Base-by-base conservation (phyloP, 2,797 vertebrate genomes). In the Platyrinchus mystaceus region DNA sequence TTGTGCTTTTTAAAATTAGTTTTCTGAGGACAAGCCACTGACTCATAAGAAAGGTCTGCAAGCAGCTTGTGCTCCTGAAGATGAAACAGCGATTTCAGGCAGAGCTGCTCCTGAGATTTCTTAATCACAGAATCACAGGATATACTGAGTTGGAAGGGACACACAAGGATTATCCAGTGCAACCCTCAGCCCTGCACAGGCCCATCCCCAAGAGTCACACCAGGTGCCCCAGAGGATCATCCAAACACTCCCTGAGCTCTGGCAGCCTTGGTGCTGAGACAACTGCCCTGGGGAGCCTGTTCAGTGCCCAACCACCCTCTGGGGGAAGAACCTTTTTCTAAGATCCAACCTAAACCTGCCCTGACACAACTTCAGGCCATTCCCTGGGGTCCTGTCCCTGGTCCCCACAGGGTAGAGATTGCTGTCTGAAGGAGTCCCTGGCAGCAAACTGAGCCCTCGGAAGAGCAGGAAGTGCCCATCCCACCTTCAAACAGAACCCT, bases 401-500 rank as follows among this genome's bases (percentile, higher is more conserved):
- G 39, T 32, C 28, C 39, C 39, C 55, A 56, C 14, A 56, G 53
- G 14, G 26, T 6, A 60, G 10, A 37, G 24, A 26, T 4, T 20
- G 30, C 13, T 10, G 19, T 5, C 60, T 41, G 37, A 28, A 39
- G 37, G 37, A 62, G 20, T 55, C 49, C 50, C 70, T 3, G 50
- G 46, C 60, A 47, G 24, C 0, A 4, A 39, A 13, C 20, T 1
- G 24, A 71, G 56, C 32, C 12, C 82, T 44, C 3, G 1, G 15
- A 43, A 14, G 66, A 60, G 58, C 52, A 46, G 3, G 11, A 44
- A 21, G 59, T 3, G 23, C 34, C 43, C 62, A 39, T 8, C 59
- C 85, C 66, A 15, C 5, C 4, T 1, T 7, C 7, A 15, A 37
- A 21, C 8, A 5, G 2, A 1, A 28, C 6, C 36, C 17, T 16